Percentiles rank a stretch among this genome's conserved stretches.
These are phyloP conservation scores for Mobula hypostoma DNA, from an alignment of 2,113 vertebrate species.

Conservation along the genomic window DNA sequence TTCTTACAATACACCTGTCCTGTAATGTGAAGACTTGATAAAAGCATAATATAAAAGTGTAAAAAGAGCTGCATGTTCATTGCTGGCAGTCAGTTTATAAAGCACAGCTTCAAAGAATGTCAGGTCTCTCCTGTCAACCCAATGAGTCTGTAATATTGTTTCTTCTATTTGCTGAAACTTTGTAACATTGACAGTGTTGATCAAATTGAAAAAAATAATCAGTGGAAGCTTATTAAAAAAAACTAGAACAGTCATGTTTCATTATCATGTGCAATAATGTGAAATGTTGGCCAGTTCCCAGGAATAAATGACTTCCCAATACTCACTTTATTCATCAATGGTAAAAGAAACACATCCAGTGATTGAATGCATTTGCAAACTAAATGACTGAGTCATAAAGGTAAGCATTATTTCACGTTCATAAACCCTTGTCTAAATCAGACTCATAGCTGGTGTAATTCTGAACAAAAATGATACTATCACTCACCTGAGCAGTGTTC, in stretches of 20 bases:
- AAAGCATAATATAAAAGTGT: conserved; percentile 10
- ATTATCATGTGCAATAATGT: background rate
- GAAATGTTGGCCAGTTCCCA: background rate
- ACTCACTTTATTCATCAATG: background rate
- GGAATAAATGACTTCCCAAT: background rate
- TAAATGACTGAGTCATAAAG: background rate
- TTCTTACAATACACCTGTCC: conserved; percentile 45
- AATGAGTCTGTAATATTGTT: background rate
- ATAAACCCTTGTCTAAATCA: background rate
- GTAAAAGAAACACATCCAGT: background rate
- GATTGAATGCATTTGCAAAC: background rate
- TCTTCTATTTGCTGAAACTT: background rate
- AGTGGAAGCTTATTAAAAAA: background rate
- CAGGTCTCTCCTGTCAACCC: background rate
- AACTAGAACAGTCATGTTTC: background rate
- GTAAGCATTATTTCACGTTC: background rate
- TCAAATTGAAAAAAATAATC: background rate
- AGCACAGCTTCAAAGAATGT: background rate
- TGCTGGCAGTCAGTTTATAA: background rate
- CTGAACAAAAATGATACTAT: background rate
- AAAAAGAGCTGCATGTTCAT: background rate
- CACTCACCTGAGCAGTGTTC: background rate
- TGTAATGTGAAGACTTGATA: conserved; percentile 1
- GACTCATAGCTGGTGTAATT: too few relatives aligned
- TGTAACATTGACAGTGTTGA: background rate